These are phyloP conservation scores for Channa argus DNA, from an alignment of 2,113 vertebrate species.

Conservation along the genomic window DNA sequence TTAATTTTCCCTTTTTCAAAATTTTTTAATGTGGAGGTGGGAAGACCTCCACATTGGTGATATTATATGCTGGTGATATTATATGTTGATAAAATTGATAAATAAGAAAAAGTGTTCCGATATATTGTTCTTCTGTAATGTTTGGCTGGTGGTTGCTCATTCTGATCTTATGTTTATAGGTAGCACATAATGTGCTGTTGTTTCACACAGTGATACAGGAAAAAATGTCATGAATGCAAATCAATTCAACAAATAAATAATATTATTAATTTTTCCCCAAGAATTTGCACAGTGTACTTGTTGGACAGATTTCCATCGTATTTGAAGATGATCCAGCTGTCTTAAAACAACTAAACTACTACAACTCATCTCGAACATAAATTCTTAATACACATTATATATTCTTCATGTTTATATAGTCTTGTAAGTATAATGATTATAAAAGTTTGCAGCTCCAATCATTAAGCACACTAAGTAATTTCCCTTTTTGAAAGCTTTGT, in stretches of 20 bases:
- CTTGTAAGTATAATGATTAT: slow-evolving; percentile 8
- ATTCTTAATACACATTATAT: neutral
- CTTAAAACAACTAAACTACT: no score
- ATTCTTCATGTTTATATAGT: neutral
- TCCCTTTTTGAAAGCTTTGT: slow-evolving; percentile 18
- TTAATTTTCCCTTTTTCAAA: neutral
- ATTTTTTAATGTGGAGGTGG: slow-evolving; percentile 4
- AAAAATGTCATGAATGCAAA: neutral
- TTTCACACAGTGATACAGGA: neutral
- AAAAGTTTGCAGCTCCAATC: slow-evolving; percentile 8
- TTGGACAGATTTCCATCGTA: no score
- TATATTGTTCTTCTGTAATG: neutral
- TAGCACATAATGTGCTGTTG: no score
- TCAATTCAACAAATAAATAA: neutral
- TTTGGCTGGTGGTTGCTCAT: neutral
- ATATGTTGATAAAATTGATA: neutral
- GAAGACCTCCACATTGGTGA: neutral
- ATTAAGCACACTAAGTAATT: neutral
- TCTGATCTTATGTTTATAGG: neutral
- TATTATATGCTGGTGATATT: neutral
- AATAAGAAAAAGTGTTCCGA: neutral
- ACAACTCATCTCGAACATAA: no score
- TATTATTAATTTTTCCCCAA: no score
- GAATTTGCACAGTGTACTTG: no score
- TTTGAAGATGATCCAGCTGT: no score